phyloP scores from a whole-genome alignment of 2,888 invertebrate genomes.

The Cheilosia vulpina region DNA sequence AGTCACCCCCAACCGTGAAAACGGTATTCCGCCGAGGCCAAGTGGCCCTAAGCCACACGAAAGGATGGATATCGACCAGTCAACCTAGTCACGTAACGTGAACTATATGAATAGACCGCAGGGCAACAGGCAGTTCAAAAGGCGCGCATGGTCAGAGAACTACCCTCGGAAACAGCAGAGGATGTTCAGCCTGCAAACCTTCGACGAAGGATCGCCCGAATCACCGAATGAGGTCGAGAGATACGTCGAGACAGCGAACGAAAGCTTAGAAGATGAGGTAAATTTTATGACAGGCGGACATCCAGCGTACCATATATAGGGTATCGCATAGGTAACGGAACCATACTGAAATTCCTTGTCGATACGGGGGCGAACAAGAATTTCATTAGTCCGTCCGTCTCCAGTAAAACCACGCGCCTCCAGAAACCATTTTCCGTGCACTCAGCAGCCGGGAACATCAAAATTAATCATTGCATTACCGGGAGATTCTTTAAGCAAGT shows the following conservation, averaged over 20 bases:
- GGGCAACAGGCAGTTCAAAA: slow-evolving; percentile 14
- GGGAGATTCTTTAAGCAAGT: not conserved
- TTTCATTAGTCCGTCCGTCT: not conserved
- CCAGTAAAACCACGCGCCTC: not conserved
- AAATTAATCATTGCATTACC: not conserved
- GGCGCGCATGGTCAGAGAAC: slow-evolving; percentile 5
- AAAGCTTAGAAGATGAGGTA: not conserved
- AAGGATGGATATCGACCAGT: slow-evolving; percentile 1
- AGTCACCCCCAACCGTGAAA: not conserved
- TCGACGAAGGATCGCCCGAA: not conserved
- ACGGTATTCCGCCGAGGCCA: not conserved
- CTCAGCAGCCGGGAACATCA: not conserved
- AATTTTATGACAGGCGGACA: not conserved
- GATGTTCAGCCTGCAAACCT: slow-evolving; percentile 4
- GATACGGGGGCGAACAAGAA: no score
- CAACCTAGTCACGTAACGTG: not conserved
- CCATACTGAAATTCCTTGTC: no score
- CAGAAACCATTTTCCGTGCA: not conserved
- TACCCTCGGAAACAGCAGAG: slow-evolving; percentile 22
- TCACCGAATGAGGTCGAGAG: not conserved
- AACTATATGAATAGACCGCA: slow-evolving; percentile 18
- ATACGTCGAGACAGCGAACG: not conserved
- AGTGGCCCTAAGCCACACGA: slow-evolving; percentile 10
- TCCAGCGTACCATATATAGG: not conserved
- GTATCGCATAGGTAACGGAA: no score